Conservation (phyloP, 2,113 vertebrate species). For the Zingel zingel region DNA sequence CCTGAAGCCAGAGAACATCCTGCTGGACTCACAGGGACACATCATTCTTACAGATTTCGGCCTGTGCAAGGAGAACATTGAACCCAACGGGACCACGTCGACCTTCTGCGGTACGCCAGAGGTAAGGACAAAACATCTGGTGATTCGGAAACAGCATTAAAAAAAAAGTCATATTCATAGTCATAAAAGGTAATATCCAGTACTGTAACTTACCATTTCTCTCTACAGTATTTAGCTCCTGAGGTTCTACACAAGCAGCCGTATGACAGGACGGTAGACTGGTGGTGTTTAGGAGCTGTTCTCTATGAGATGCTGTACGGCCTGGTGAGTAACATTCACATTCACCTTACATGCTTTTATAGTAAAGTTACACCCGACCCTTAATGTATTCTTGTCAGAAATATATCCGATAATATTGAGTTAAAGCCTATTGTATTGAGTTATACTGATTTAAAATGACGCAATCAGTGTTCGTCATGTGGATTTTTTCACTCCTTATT, state of each 20-base stretch:
- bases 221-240: constrained; percentile 94
- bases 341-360: not conserved
- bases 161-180: too few relatives aligned
- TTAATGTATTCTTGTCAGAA: not conserved
- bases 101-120: constrained; percentile 99
- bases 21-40: constrained; percentile 97
- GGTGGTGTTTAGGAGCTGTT: constrained; percentile 98
- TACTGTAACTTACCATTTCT: not conserved
- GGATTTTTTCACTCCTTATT: not conserved
- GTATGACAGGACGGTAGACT: constrained; percentile 97
- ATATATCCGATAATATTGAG: not conserved
- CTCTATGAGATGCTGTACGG: constrained; percentile 99
- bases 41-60: constrained; percentile 98
- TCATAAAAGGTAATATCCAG: not conserved
- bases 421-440: not conserved
- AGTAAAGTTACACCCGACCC: not conserved
- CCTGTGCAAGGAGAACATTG: constrained; percentile 99
- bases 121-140: constrained; percentile 79
- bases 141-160: not conserved
- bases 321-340: constrained; percentile 87
- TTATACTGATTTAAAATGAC: not conserved
- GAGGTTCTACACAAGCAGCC: constrained; percentile 99
- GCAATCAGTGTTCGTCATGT: not conserved
- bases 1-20: constrained; percentile 98
- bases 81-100: constrained; percentile 96